Base-by-base conservation (phyloP, 2,888 invertebrate genomes). In the Synergus itoensis region DNA sequence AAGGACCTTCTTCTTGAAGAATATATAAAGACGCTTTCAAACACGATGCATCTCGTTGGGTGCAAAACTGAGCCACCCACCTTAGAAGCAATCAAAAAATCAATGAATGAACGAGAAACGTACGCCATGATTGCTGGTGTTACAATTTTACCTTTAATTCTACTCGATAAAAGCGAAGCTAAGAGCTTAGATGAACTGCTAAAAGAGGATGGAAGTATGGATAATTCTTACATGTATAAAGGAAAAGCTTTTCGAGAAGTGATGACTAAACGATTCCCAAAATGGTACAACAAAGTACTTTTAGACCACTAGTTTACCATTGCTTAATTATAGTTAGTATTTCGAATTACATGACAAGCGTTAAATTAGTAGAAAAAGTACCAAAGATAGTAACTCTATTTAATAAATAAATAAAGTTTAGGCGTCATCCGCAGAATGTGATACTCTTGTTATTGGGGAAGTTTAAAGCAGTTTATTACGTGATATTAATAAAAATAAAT, bases 1-100 rank as follows among this genome's bases (percentile, higher is more conserved):
- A 85, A 36, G 11, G 84, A 88, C 0, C 1, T 21, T 0, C 62
- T 92, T 2, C 53, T 90, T 1, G 79, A 84, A 0, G 90, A 89
- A 48, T 92, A 92, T 79, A 63, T 82, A 7, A 21, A 65, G 3
- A 82, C 80, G 0, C 65, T 92, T 1, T 40, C 77, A 0, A n/a
- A 43, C 11, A 85, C 83, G 8, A 89, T 92, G 91, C 83, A 85
- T n/a, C 80, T 83, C 67, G 18, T 89, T 0, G 83, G 85, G 1
- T 91, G 91, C 76, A 84, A 86, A 45, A 88, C 87, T 0, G 14
- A 77, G n/a, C 84, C 90, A 1, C 90, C 89, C 0, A 88, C 81
- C 2, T 77, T 89, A 57, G 80, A 84, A 0, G 81, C 86, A 1
- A 16, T 92, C 8, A 78, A 87, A 21, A 79, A 69, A 9, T 9